These are phyloP conservation scores for Lipotes vexillifer DNA, from an alignment of 2,113 vertebrate species.

Conservation along the genomic window DNA sequence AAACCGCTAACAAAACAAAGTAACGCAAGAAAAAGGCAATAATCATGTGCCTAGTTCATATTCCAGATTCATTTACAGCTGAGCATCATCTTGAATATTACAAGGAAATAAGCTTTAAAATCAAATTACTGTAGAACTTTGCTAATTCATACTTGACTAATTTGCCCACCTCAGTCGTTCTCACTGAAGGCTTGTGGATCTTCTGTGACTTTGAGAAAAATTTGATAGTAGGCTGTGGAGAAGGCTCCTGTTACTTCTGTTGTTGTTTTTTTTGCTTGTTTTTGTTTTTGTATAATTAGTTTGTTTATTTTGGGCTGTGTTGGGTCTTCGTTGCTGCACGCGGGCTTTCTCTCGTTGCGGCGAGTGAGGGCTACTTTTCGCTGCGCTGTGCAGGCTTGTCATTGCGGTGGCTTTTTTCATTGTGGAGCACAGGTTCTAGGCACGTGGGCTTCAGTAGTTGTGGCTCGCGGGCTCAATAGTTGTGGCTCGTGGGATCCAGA, in stretches of 20 bases:
- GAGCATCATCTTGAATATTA: background rate
- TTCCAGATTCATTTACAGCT: background rate
- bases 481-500: no score
- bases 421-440: no score
- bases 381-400: no score
- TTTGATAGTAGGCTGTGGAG: background rate
- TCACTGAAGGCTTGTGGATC: background rate
- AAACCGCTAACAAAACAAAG: background rate
- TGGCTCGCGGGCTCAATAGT: no score
- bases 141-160: slow-evolving; percentile 52
- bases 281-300: no score
- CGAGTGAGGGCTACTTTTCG: no score
- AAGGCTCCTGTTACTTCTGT: background rate
- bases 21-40: background rate
- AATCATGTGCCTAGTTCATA: background rate
- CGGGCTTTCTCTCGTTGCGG: no score
- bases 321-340: no score
- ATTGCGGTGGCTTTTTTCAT: no score
- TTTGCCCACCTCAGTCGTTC: slow-evolving; percentile 55
- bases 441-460: no score
- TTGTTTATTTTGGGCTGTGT: no score
- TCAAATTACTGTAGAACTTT: slow-evolving; percentile 51
- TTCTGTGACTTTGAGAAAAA: slow-evolving; percentile 11
- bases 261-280: no score
- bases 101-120: slow-evolving; percentile 52